phyloP scores from a whole-genome alignment of 2,888 invertebrate species.

The Volucella inflata region DNA sequence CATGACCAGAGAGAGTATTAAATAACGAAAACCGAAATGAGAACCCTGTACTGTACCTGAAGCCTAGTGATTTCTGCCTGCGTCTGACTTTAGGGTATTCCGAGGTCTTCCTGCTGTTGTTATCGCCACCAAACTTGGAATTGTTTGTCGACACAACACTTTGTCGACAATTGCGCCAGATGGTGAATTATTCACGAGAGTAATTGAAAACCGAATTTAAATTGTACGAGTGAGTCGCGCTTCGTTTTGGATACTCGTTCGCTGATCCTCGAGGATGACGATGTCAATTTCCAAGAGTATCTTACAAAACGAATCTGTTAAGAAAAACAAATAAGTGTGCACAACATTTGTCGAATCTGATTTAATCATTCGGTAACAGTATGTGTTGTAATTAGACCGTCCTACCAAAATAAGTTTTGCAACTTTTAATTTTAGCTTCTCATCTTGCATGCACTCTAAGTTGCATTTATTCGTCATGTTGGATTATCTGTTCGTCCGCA shows the following conservation, averaged over 20 bases:
- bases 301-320: background rate
- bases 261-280: constrained; percentile 9
- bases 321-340: background rate
- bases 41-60: constrained; percentile 25
- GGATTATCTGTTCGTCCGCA: too few species aligned
- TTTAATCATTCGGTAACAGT: too few species aligned
- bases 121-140: constrained; percentile 1
- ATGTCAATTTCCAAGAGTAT: background rate
- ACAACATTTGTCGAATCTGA: too few species aligned
- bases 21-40: constrained; percentile 63
- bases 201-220: constrained; percentile 28
- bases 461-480: too few species aligned
- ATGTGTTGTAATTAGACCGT: too few species aligned
- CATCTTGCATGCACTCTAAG: too few species aligned
- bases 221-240: background rate
- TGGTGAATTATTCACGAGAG: constrained; percentile 53
- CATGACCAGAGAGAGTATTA: constrained; percentile 55
- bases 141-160: constrained; percentile 2
- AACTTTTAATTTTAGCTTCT: too few species aligned
- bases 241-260: background rate
- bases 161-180: constrained; percentile 1
- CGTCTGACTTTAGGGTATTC: background rate
- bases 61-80: too few species aligned
- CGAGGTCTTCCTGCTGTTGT: constrained; percentile 32
- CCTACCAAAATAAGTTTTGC: too few species aligned